A percentile compares a stretch with the other conserved stretches of the same genome.
These are phyloP conservation scores for Pristionchus mayeri DNA, from an alignment of 2,888 invertebrate genomes.

Conservation along the genomic window DNA sequence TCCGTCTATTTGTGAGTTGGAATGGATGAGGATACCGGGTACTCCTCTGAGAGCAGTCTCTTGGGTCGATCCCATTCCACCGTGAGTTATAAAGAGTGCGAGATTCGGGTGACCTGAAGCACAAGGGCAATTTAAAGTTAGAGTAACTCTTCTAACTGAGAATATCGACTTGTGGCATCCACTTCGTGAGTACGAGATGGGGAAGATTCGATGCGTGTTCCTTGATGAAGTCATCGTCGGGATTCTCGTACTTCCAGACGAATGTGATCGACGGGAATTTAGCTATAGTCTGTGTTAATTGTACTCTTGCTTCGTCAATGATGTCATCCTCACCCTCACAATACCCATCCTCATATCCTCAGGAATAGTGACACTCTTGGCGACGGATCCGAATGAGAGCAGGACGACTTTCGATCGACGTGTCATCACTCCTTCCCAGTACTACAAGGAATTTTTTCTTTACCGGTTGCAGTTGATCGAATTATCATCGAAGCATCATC, in stretches of 20 bases:
- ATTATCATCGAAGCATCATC: too few species aligned
- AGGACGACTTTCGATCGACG: background rate
- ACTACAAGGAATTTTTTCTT: background rate
- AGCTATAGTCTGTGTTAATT: background rate
- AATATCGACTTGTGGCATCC: constrained; percentile 10
- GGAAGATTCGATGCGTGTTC: background rate
- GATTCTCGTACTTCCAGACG: background rate
- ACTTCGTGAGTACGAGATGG: background rate
- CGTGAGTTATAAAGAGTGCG: background rate
- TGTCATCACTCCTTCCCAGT: background rate
- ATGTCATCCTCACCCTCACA: background rate
- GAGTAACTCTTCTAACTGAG: background rate
- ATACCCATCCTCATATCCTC: constrained; percentile 15
- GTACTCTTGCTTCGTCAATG: background rate
- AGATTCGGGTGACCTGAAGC: background rate
- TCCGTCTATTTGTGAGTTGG: too few species aligned
- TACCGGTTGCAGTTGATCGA: too few species aligned
- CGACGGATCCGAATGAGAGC: background rate
- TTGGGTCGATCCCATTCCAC: constrained; percentile 25
- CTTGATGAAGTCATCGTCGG: background rate
- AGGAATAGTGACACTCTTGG: background rate
- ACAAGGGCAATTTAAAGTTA: background rate
- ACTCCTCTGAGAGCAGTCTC: constrained; percentile 14
- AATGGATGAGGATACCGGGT: background rate
- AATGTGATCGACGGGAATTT: background rate